Evolutionary conservation across 53 echinoderm and acorn worm species (phyloP).

Genomic region (Zoroaster sp.): DNA sequence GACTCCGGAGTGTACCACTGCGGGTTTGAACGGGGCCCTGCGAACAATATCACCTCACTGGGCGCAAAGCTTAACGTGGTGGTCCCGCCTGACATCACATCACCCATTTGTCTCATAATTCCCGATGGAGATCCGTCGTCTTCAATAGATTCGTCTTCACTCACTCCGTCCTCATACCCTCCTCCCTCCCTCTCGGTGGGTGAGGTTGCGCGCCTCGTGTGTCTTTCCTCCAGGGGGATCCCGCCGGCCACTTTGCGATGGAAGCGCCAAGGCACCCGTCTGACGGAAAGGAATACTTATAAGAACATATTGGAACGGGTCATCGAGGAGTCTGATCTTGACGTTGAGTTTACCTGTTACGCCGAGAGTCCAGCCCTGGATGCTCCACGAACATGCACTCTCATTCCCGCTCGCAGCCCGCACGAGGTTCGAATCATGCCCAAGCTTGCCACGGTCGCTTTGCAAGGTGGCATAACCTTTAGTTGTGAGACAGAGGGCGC

Average conservation of each 20-base stretch:
- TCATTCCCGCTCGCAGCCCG: slow-evolving; percentile 10
- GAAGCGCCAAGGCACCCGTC: slow-evolving; percentile 14
- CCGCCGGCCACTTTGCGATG: slow-evolving; percentile 53
- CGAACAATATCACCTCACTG: not conserved
- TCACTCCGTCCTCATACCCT: no score
- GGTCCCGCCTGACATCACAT: slow-evolving; percentile 37
- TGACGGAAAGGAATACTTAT: not conserved
- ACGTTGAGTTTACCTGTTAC: slow-evolving; percentile 36
- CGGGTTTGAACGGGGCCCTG: slow-evolving; percentile 11
- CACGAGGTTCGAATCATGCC: slow-evolving; percentile 45
- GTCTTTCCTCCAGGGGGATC: slow-evolving; percentile 43
- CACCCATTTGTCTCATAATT: slow-evolving; percentile 31
- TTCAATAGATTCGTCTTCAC: no score
- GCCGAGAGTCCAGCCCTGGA: slow-evolving; percentile 54
- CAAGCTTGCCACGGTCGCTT: not conserved
- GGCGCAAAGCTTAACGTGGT: slow-evolving; percentile 39
- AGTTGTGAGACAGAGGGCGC: slow-evolving; percentile 11
- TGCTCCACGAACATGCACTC: slow-evolving; percentile 22
- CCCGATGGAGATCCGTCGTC: not conserved
- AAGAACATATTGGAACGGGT: not conserved
- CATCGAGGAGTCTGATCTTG: slow-evolving; percentile 34
- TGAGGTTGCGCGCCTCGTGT: not conserved
- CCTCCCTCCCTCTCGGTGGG: slow-evolving; percentile 33
- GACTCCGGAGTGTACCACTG: slow-evolving; percentile 65
- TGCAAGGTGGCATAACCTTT: slow-evolving; percentile 37